Conservation (phyloP, 2,888 invertebrate genomes). For the Augochlorella aurata region DNA sequence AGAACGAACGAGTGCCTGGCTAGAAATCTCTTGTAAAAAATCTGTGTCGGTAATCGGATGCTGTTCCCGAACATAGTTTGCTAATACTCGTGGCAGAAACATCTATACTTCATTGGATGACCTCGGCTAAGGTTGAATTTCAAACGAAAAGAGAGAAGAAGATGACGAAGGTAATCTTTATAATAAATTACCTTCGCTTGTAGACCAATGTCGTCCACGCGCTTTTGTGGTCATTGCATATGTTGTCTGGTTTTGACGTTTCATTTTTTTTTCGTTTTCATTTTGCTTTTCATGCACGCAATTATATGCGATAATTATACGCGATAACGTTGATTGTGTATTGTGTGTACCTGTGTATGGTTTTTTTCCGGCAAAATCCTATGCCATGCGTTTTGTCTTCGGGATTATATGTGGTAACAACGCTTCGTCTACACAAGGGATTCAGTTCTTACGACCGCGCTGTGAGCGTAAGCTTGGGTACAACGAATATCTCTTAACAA, state of each 20-base stretch:
- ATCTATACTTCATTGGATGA: constrained; percentile 43
- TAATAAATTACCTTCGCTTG: constrained; percentile 60
- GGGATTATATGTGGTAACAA: constrained; percentile 57
- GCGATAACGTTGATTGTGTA: constrained; percentile 35
- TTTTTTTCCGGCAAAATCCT: constrained; percentile 24
- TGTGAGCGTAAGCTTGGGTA: constrained; percentile 73
- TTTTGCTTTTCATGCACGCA: constrained; percentile 31
- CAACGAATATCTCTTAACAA: constrained; percentile 68
- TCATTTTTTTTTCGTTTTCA: constrained; percentile 23
- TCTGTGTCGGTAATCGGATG: constrained; percentile 22
- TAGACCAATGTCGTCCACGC: constrained; percentile 63
- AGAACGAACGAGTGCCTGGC: not conserved
- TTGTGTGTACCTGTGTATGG: not conserved
- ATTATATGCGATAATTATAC: constrained; percentile 28
- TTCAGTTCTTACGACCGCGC: constrained; percentile 54
- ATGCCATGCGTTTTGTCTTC: constrained; percentile 22
- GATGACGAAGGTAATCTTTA: constrained; percentile 53
- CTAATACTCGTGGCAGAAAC: constrained; percentile 41
- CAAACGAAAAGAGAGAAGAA: constrained; percentile 39
- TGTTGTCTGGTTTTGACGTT: constrained; percentile 23
- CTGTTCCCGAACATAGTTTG: constrained; percentile 1
- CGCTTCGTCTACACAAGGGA: constrained; percentile 52
- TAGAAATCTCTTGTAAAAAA: constrained; percentile 40
- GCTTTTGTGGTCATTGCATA: constrained; percentile 50
- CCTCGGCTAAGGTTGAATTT: constrained; percentile 49